Base-by-base conservation (phyloP, 2,888 invertebrate genomes). In the Apomyelois bistriatella region DNA sequence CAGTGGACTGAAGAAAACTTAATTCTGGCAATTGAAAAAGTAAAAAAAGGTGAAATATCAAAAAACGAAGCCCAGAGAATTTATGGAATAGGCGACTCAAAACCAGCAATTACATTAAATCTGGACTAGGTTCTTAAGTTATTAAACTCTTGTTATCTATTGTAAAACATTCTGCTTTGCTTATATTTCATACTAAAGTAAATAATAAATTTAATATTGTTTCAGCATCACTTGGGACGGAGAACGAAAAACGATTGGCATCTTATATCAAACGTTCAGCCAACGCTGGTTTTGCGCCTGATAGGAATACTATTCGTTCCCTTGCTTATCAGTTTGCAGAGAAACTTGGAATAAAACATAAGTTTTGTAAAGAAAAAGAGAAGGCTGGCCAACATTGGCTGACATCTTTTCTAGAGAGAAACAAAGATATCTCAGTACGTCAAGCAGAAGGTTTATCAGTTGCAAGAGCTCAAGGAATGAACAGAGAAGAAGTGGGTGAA, bases 381-480 rank as follows among this genome's bases (percentile, higher is more conserved):
- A 32, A 9, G 8, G 32, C 32, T 32, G 32, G 32, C 2, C 5
- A 7, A 1, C 5, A 32, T 1, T 32, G 32, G 32, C 7, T 32
- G 5, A 8, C 1, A 6, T 1, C 9, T 6, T 32, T 32, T 10
- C 3, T 32, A 2, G 5, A 8, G 7, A 3, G 32, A 6, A 32
- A 32, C 7, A 7, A 7, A 7, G 32, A 32, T 4, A 32, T 32
- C 1, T 3, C 7, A 9, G 3, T 32, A 15, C 6, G 66, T 64
- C 66, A 75, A 60, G 52, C 70, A 46, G 68, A 72, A 58, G 65
- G 67, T 30, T 59, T 43, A 10, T 32, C 32, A 32, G 1, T 32
- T 6, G 9, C 7, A 3, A 3, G 32, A 6, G 32, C 32, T 7
- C 7, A 32, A 10, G 32, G 32, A 9, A 7, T 32, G 10, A 32